Percentiles rank a stretch among this genome's conserved stretches.
Conservation (phyloP, 2,113 vertebrate genomes). For the Amblyornis subalaris region DNA sequence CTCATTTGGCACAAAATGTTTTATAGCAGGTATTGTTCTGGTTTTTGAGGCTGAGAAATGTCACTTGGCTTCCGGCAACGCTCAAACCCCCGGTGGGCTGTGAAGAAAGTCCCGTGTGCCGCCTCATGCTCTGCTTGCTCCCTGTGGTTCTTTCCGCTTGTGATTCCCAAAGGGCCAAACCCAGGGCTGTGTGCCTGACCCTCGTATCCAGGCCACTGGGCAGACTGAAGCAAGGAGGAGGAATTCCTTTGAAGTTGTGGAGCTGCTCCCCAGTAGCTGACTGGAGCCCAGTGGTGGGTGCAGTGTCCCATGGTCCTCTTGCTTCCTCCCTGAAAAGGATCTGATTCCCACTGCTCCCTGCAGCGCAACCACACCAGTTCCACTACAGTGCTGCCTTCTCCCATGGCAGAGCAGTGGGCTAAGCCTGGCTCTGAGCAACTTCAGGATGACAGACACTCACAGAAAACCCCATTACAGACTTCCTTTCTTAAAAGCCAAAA, state of each 20-base stretch:
- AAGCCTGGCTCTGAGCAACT: not conserved
- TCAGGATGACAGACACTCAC: not conserved
- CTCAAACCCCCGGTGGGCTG: not conserved
- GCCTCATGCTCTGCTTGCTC: not conserved
- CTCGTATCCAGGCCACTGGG: not conserved
- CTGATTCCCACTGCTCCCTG: not conserved
- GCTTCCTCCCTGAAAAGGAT: not conserved
- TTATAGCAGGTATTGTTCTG: not conserved
- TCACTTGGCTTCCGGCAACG: not conserved
- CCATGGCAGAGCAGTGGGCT: not conserved
- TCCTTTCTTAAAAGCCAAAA: slow-evolving; percentile 35
- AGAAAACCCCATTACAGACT: slow-evolving; percentile 23
- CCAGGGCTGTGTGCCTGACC: not conserved
- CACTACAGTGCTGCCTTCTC: not conserved
- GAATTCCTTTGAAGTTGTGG: slow-evolving; percentile 28
- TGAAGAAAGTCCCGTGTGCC: not conserved
- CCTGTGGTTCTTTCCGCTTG: not conserved
- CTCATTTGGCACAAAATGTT: not conserved
- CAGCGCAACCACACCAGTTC: not conserved
- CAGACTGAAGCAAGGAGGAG: not conserved
- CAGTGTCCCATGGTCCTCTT: not conserved
- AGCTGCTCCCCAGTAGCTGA: not conserved
- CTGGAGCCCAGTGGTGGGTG: not conserved
- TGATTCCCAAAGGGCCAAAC: not conserved
- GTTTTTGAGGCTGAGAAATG: not conserved